Base-by-base conservation (phyloP, 2,888 invertebrate species). In the Cheilosia vernalis region DNA sequence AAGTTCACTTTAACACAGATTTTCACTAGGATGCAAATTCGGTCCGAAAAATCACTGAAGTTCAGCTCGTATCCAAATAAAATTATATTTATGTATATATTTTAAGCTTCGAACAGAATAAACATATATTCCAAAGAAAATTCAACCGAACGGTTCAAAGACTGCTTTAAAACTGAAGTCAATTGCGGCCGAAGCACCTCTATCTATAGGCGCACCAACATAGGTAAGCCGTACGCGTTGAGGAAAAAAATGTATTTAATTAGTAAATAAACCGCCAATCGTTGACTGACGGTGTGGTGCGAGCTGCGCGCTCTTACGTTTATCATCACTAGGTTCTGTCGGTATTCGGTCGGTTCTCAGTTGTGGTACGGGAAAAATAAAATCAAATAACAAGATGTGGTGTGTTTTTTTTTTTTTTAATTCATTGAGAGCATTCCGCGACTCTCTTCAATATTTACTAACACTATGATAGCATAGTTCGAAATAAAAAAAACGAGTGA, bases 81-180 rank as follows among this genome's bases (percentile, higher is more conserved):
- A 42, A 13, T 40, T 21, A 15, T n/a, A 6, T 30, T 30, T 55
- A 55, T 55, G n/a, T 53, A 42, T 55, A 21, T 53, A 42, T 30
- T 19, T 40, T 42, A n/a, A 42, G 10, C 30, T 72, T 30, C 19
- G n/a, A 10, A 51, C 30, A 30, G 27, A 30, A 17, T 15, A 21
- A 15, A 30, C 13, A n/a, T 6, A 53, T 70, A 13, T 42, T 42
- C 17, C 30, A 53, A 64, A 27, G 17, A 58, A 67, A 73, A 63
- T 64, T 70, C 74, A 69, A 60, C 80, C 60, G 61, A 63, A 81
- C 76, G 63, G 56, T 63, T 70, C 77, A 70, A 76, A 72, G 85
- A 55, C 81, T 81, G 53, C 53, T 53, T 80, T 72, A 81, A 61
- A 81, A 85, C 85, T 85, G 85, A 85, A 85, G 55, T 73, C 60